phyloP scores from a whole-genome alignment of 2,113 vertebrate genomes.

The Phrynocephalus versicolor region DNA sequence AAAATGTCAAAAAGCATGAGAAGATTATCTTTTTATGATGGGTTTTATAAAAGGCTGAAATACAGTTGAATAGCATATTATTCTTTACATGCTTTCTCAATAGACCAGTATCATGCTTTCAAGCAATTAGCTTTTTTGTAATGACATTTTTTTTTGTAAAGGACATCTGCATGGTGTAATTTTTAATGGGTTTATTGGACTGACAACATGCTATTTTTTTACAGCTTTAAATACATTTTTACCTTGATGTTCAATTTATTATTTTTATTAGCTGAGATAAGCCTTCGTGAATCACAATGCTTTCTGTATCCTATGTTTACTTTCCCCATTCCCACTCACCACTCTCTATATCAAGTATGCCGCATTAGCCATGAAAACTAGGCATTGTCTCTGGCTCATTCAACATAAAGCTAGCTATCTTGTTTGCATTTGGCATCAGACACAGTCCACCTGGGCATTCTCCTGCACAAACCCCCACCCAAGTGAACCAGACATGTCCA shows the following conservation, averaged over 20 bases:
- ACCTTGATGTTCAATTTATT: slow-evolving; percentile 45
- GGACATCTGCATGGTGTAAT: not conserved
- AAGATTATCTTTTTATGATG: not conserved
- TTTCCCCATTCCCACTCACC: not conserved
- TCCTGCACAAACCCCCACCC: not conserved
- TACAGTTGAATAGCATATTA: too few relatives aligned
- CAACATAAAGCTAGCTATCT: not conserved
- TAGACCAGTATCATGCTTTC: not conserved
- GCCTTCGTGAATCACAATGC: slow-evolving; percentile 50
- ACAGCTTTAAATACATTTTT: slow-evolving; percentile 21
- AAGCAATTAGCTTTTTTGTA: not conserved
- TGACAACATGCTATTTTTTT: not conserved
- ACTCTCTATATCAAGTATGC: not conserved
- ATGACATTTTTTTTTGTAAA: not conserved
- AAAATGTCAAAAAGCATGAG: not conserved
- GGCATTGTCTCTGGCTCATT: not conserved
- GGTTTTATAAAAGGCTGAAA: not conserved
- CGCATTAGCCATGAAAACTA: not conserved
- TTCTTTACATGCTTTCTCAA: not conserved
- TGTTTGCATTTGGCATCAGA: not conserved
- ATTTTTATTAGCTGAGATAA: slow-evolving; percentile 57
- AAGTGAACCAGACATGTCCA: not conserved
- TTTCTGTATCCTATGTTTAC: slow-evolving; percentile 29
- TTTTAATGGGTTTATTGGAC: not conserved
- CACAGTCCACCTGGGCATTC: not conserved